Conservation (phyloP, 2,113 vertebrate genomes). For the Gymnocephalus cernua region DNA sequence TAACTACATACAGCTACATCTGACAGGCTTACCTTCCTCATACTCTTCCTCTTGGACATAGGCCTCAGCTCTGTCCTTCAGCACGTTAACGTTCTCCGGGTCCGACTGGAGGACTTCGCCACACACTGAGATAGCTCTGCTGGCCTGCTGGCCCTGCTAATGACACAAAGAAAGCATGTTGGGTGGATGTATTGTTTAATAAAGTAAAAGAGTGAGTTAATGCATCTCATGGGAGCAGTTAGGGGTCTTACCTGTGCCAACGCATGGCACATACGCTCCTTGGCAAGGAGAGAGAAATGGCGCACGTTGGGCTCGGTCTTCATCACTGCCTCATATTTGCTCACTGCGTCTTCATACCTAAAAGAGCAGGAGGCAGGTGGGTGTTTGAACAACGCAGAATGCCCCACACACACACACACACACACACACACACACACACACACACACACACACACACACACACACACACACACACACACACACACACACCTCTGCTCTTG, state of each 20-base stretch:
- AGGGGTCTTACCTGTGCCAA: slow-evolving; percentile 87
- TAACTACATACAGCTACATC: not conserved
- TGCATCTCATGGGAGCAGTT: not conserved
- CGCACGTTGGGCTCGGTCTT: slow-evolving; percentile 90
- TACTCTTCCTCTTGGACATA: slow-evolving; percentile 94
- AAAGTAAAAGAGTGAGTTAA: not conserved
- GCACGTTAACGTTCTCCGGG: slow-evolving; percentile 88
- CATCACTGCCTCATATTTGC: slow-evolving; percentile 92
- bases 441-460: no score
- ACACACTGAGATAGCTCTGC: slow-evolving; percentile 89
- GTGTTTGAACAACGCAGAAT: slow-evolving; percentile 8
- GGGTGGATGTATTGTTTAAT: not conserved
- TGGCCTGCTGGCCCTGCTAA: slow-evolving; percentile 87
- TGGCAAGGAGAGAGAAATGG: slow-evolving; percentile 87
- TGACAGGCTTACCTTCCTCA: slow-evolving; percentile 89
- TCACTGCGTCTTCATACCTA: slow-evolving; percentile 92
- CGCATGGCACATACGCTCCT: slow-evolving; percentile 95
- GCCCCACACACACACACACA: no score
- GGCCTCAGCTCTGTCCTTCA: slow-evolving; percentile 95
- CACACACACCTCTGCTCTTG: slow-evolving; percentile 89
- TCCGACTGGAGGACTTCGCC: slow-evolving; percentile 89
- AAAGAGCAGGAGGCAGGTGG: slow-evolving; percentile 15
- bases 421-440: slow-evolving; percentile 71
- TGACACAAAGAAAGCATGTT: not conserved
- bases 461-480: no score